phyloP scores from a whole-genome alignment of 2,888 invertebrate genomes.

The Sesamia inferens region DNA sequence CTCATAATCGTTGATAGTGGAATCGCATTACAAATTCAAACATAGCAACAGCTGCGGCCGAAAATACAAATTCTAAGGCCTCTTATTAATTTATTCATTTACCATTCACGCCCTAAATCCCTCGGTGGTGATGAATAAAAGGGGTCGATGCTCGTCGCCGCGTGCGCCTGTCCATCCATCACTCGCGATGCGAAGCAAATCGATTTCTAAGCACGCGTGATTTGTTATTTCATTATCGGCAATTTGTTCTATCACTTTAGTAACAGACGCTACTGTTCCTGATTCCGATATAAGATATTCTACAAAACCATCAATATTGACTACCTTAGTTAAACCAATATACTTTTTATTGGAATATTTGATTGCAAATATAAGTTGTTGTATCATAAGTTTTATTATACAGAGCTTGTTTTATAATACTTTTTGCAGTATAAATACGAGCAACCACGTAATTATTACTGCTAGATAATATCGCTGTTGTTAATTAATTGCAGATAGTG shows the following conservation, averaged over 20 bases:
- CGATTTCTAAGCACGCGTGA: constrained; percentile 81
- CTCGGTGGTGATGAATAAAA: constrained; percentile 70
- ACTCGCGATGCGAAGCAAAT: constrained; percentile 82
- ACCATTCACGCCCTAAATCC: constrained; percentile 88
- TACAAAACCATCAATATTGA: constrained; percentile 61
- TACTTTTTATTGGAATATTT: constrained; percentile 64
- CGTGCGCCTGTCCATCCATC: constrained; percentile 83
- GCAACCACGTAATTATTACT: constrained; percentile 60
- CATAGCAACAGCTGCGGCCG: constrained; percentile 82
- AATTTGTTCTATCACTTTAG: constrained; percentile 65
- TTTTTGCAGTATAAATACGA: constrained; percentile 51
- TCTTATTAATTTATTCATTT: constrained; percentile 86
- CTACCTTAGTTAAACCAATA: constrained; percentile 55
- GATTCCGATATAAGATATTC: constrained; percentile 47
- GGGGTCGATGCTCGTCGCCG: constrained; percentile 75
- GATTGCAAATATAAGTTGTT: constrained; percentile 67
- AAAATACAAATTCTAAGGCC: constrained; percentile 76
- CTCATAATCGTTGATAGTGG: constrained; percentile 47
- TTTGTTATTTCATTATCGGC: constrained; percentile 73
- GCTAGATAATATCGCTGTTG: constrained; percentile 61
- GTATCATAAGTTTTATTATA: constrained; percentile 64
- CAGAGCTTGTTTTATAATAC: constrained; percentile 54
- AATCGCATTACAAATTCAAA: constrained; percentile 72
- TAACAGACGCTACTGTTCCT: constrained; percentile 55
- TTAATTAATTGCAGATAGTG: constrained; percentile 65